A percentile compares a stretch with the other conserved stretches of the same genome.
These are phyloP conservation scores for Drosophila paramelanica DNA, from an alignment of 2,888 invertebrate species.

Conservation along the genomic window DNA sequence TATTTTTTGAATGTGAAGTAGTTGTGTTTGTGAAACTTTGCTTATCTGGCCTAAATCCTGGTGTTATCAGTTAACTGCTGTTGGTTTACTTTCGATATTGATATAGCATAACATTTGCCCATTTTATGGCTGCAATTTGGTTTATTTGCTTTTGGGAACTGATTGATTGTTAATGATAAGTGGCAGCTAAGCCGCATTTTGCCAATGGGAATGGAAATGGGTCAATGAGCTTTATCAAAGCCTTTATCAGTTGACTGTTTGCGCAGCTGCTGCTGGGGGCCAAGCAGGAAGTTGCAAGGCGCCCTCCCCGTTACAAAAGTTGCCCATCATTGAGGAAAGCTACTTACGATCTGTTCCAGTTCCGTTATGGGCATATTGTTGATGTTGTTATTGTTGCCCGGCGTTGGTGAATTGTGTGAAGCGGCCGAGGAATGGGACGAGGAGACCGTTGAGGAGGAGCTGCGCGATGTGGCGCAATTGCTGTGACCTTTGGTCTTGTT, in stretches of 20 bases:
- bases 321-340: not conserved
- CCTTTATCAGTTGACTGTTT: constrained; percentile 45
- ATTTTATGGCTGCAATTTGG: constrained; percentile 13
- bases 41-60: constrained; percentile 53
- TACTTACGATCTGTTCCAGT: constrained; percentile 89
- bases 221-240: constrained; percentile 70
- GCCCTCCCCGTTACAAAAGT: not conserved
- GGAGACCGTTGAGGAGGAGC: constrained; percentile 85
- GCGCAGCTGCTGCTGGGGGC: constrained; percentile 58
- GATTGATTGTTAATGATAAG: constrained; percentile 65
- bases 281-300: constrained; percentile 55
- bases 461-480: constrained; percentile 85
- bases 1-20: not conserved
- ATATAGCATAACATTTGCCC: constrained; percentile 9
- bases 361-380: constrained; percentile 88
- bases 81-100: constrained; percentile 45
- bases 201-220: constrained; percentile 54
- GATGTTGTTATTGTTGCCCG: constrained; percentile 82
- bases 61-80: constrained; percentile 45
- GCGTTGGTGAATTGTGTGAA: constrained; percentile 83
- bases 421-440: constrained; percentile 79
- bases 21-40: constrained; percentile 41
- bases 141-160: constrained; percentile 54
- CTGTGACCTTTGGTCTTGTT: constrained; percentile 85
- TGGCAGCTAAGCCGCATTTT: constrained; percentile 45